A percentile compares a stretch with the other conserved stretches of the same genome.
Conservation (phyloP, 1,140 invertebrate genomes). For the Drosophila triauraria region DNA sequence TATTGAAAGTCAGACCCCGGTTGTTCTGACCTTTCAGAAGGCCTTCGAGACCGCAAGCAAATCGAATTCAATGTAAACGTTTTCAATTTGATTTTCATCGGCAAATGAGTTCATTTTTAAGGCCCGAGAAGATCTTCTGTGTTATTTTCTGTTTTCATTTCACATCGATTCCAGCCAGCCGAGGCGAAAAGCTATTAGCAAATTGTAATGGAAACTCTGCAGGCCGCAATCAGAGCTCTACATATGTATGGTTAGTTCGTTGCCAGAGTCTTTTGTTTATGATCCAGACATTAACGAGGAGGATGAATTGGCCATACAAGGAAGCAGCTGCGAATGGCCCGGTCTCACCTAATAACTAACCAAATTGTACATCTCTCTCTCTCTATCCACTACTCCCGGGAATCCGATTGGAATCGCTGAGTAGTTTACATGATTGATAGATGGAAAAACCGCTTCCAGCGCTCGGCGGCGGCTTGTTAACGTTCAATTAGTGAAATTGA, state of each 20-base stretch:
- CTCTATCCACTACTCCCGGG: constrained; percentile 5
- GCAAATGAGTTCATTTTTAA: constrained; percentile 31
- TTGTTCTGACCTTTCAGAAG: constrained; percentile 34
- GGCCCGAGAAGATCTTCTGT: constrained; percentile 9
- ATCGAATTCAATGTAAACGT: constrained; percentile 38
- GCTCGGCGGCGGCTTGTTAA: constrained; percentile 68
- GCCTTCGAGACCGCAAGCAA: constrained; percentile 10
- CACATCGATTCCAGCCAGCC: background rate
- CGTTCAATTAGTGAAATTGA: constrained; percentile 83
- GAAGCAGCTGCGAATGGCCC: constrained; percentile 25
- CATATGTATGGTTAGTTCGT: constrained; percentile 46
- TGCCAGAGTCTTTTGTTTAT: constrained; percentile 68
- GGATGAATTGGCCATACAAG: constrained; percentile 10
- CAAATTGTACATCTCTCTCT: constrained; percentile 25
- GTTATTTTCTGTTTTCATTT: constrained; percentile 34
- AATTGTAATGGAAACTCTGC: constrained; percentile 54
- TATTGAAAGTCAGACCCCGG: constrained; percentile 10
- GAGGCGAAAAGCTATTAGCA: constrained; percentile 35
- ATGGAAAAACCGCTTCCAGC: constrained; percentile 58
- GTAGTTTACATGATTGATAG: constrained; percentile 74
- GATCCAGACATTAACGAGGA: constrained; percentile 49
- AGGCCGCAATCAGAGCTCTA: constrained; percentile 25
- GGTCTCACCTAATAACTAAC: constrained; percentile 63
- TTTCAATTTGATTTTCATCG: constrained; percentile 49
- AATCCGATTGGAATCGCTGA: constrained; percentile 30